A percentile compares a stretch with the other conserved stretches of the same genome.
These are phyloP conservation scores for Cryptophagus acutangulus DNA, from an alignment of 2,888 invertebrate species.

Conservation along the genomic window DNA sequence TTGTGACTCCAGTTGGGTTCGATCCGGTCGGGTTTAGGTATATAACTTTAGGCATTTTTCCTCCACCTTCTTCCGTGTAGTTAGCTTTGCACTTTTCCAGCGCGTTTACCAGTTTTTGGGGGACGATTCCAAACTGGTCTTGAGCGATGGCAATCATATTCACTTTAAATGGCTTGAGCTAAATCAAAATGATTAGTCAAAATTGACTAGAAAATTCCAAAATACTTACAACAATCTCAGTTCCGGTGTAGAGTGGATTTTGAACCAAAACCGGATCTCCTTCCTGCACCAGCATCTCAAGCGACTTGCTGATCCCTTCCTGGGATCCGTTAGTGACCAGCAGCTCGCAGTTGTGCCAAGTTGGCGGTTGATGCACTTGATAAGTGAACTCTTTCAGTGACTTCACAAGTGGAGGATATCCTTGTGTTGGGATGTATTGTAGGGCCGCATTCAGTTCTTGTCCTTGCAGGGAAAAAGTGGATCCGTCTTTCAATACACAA, in stretches of 20 bases:
- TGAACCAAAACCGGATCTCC: constrained; percentile 68
- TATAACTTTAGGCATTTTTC: constrained; percentile 64
- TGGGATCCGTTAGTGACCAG: constrained; percentile 71
- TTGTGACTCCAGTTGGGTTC: constrained; percentile 70
- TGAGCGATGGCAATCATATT: constrained; percentile 64
- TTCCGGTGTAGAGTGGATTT: constrained; percentile 67
- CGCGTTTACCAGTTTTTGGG: constrained; percentile 55
- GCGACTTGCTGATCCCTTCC: constrained; percentile 69
- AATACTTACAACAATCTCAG: constrained; percentile 61
- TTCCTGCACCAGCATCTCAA: constrained; percentile 65
- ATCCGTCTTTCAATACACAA: constrained; percentile 55
- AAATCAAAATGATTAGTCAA: constrained; percentile 8
- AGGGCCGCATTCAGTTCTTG: constrained; percentile 60
- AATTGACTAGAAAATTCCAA: no score
- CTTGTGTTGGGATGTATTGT: constrained; percentile 72
- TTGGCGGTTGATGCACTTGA: constrained; percentile 61
- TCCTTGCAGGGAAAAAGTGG: constrained; percentile 53
- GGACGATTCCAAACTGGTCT: constrained; percentile 64
- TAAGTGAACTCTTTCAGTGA: constrained; percentile 61
- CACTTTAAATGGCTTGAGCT: constrained; percentile 66
- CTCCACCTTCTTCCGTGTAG: constrained; percentile 42
- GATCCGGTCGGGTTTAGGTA: constrained; percentile 68
- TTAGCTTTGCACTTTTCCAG: constrained; percentile 52
- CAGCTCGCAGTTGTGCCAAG: constrained; percentile 57
- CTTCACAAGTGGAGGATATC: constrained; percentile 56